These are phyloP conservation scores for Eonycteris spelaea DNA, from an alignment of 2,113 vertebrate species.

Conservation along the genomic window DNA sequence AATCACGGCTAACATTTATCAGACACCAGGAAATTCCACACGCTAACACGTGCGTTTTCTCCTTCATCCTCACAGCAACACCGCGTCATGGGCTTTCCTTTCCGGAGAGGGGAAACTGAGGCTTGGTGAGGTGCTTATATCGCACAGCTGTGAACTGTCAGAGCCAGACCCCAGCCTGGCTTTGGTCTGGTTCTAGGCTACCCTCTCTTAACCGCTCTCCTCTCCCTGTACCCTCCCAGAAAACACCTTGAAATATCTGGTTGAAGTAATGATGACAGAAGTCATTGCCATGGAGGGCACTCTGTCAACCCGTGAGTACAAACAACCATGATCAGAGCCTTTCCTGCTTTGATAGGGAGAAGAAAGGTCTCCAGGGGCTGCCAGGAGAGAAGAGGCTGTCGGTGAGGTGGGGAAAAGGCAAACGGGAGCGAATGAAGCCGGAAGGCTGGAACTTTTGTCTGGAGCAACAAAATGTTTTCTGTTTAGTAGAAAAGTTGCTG, in stretches of 20 bases:
- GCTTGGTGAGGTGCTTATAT: not conserved
- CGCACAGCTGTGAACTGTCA: not conserved
- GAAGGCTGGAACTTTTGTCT: not conserved
- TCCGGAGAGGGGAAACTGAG: not conserved
- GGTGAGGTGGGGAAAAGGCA: accelerated
- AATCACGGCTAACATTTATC: not conserved
- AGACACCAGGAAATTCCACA: not conserved
- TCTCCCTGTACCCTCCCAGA: not conserved
- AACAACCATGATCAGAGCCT: not conserved
- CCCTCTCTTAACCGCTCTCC: not conserved
- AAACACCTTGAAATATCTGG: not conserved
- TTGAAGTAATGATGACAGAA: not conserved
- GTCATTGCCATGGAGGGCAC: not conserved
- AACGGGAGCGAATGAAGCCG: not conserved
- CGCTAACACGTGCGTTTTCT: not conserved
- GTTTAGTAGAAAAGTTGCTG: not conserved
- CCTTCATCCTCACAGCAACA: not conserved
- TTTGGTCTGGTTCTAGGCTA: not conserved
- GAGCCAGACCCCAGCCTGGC: not conserved
- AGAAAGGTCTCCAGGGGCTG: not conserved
- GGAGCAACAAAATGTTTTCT: not conserved
- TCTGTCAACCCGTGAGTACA: not conserved
- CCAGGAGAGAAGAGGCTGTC: not conserved
- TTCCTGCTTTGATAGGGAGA: not conserved
- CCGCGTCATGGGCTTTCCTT: not conserved